Conservation (phyloP, 2,113 vertebrate genomes). For the Sinocyclocheilus maitianheensis region DNA sequence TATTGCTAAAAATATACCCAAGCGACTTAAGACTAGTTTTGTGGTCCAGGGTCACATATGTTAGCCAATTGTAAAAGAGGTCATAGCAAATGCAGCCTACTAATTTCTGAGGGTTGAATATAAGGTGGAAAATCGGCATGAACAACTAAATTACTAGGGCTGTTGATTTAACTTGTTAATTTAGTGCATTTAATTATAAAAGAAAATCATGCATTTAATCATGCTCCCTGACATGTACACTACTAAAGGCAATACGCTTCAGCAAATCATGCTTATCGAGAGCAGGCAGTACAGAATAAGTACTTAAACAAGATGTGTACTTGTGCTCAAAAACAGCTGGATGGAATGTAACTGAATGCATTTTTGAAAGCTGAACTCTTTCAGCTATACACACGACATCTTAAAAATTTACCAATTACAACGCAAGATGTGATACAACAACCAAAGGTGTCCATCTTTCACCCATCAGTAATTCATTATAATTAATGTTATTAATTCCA, state of each 20-base stretch:
- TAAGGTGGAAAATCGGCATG: neutral
- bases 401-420: neutral
- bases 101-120: neutral
- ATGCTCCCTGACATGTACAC: neutral
- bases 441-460: neutral
- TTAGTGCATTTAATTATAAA: conserved; percentile 8
- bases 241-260: neutral
- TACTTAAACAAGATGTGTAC: neutral
- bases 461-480: neutral
- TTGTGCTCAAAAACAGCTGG: neutral
- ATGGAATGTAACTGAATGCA: neutral
- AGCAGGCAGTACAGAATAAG: neutral
- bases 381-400: neutral
- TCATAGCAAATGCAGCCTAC: neutral
- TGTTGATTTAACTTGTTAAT: neutral
- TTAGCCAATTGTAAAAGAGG: neutral
- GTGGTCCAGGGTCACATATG: no score
- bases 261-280: neutral
- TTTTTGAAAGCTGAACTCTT: neutral
- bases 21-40: no score
- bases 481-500: neutral
- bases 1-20: no score
- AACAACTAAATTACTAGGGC: neutral
- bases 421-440: neutral
- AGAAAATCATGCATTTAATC: neutral